A percentile compares a stretch with the other conserved stretches of the same genome.
Conservation (phyloP, 2,888 invertebrate genomes). For the Brachycybe producta region DNA sequence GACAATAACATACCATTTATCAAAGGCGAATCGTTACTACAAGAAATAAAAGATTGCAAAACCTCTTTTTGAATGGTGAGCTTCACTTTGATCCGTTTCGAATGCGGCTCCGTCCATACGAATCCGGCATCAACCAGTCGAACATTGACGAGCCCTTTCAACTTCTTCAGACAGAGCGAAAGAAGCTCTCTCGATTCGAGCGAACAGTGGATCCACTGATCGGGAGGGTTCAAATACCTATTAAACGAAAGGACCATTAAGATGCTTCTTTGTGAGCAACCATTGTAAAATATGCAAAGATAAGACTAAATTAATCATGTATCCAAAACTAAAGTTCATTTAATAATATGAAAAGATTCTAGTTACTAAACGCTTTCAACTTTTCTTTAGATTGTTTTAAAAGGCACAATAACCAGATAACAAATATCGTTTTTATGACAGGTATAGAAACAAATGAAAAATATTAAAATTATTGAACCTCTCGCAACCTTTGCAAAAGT, state of each 20-base stretch:
- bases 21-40: neutral
- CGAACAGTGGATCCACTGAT: constrained; percentile 55
- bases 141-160: constrained; percentile 77
- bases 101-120: constrained; percentile 98
- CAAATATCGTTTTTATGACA: too few species aligned
- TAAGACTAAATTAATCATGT: neutral
- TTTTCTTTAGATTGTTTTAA: neutral
- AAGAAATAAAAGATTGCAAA: too few species aligned
- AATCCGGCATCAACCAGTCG: constrained; percentile 91
- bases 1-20: neutral
- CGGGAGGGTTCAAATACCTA: constrained; percentile 77
- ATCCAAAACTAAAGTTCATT: neutral
- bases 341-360: neutral
- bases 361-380: neutral
- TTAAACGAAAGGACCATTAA: neutral
- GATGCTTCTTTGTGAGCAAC: neutral
- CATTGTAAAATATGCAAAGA: too few species aligned
- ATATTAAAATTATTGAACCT: constrained; percentile 39
- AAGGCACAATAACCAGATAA: too few species aligned
- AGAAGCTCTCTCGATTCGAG: constrained; percentile 86
- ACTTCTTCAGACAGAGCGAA: constrained; percentile 75
- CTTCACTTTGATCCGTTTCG: constrained; percentile 80
- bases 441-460: too few species aligned
- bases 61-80: constrained; percentile 89
- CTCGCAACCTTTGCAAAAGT: constrained; percentile 87